phyloP scores from a whole-genome alignment of 2,888 invertebrate species.

The Agrochola lota region DNA sequence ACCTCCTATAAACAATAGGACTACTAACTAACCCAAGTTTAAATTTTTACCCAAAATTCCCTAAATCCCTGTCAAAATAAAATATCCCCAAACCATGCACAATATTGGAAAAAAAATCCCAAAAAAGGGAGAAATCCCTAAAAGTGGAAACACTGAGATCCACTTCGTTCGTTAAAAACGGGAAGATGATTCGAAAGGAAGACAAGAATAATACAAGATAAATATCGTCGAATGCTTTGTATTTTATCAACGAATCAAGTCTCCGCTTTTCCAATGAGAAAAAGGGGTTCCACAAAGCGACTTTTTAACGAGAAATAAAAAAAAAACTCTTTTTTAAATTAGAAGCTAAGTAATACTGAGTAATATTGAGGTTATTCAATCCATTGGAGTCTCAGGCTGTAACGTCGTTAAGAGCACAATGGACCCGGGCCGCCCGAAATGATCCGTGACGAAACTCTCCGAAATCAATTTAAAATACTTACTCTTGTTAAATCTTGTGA shows the following conservation, averaged over 20 bases:
- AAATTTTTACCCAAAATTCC: no score
- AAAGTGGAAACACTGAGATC: no score
- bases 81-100: no score
- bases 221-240: slow-evolving; percentile 74
- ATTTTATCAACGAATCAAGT: slow-evolving; percentile 81
- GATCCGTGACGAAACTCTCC: slow-evolving; percentile 84
- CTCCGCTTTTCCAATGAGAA: slow-evolving; percentile 73
- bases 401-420: slow-evolving; percentile 84
- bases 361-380: slow-evolving; percentile 81
- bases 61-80: no score
- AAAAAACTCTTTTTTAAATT: slow-evolving; percentile 72
- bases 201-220: slow-evolving; percentile 74
- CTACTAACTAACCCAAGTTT: no score
- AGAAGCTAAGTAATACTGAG: slow-evolving; percentile 76
- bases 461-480: slow-evolving; percentile 86
- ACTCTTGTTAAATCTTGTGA: slow-evolving; percentile 82
- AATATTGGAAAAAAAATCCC: no score
- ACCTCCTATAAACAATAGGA: no score
- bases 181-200: slow-evolving; percentile 71
- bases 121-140: no score
- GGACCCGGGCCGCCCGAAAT: slow-evolving; percentile 76
- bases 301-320: slow-evolving; percentile 73
- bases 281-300: slow-evolving; percentile 76
- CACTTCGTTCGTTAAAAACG: slow-evolving; percentile 64
- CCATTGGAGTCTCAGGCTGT: slow-evolving; percentile 75